A percentile compares a stretch with the other conserved stretches of the same genome.
Conservation (phyloP, 2,113 vertebrate species). For the Microtus ochrogaster region DNA sequence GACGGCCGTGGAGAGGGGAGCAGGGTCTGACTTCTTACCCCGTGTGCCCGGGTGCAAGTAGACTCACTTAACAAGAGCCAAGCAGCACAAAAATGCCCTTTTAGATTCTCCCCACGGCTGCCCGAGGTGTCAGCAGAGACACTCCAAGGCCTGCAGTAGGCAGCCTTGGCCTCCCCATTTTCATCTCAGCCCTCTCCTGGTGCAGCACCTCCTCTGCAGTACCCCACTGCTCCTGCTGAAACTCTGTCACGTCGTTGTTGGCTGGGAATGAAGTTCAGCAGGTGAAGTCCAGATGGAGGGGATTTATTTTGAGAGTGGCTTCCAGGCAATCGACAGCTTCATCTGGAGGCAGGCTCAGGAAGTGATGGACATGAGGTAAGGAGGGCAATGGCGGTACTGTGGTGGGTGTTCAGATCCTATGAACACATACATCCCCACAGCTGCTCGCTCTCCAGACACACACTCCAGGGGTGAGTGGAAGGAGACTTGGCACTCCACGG, state of each 20-base stretch:
- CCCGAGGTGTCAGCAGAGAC: rapidly evolving
- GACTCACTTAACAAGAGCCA: neutral
- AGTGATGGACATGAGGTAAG: too few species aligned
- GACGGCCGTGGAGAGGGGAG: neutral
- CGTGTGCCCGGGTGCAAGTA: rapidly evolving
- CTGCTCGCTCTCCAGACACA: neutral
- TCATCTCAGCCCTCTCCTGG: neutral
- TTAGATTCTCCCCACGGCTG: neutral
- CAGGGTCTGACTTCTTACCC: too few species aligned
- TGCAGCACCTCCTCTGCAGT: rapidly evolving
- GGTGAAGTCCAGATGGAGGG: too few species aligned
- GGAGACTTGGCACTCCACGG: neutral
- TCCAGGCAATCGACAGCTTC: too few species aligned
- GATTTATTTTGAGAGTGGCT: neutral
- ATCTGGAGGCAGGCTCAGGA: too few species aligned
- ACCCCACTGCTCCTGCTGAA: neutral
- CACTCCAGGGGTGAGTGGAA: neutral
- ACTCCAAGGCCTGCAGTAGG: neutral
- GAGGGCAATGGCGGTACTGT: too few species aligned
- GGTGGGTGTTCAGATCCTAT: too few species aligned
- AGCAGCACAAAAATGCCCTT: neutral
- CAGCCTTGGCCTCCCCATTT: neutral
- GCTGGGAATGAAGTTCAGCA: neutral
- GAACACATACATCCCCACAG: too few species aligned
- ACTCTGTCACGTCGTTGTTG: neutral